Evolutionary conservation across 2,888 invertebrate species (phyloP).

Genomic region (Atethmia centrago): DNA sequence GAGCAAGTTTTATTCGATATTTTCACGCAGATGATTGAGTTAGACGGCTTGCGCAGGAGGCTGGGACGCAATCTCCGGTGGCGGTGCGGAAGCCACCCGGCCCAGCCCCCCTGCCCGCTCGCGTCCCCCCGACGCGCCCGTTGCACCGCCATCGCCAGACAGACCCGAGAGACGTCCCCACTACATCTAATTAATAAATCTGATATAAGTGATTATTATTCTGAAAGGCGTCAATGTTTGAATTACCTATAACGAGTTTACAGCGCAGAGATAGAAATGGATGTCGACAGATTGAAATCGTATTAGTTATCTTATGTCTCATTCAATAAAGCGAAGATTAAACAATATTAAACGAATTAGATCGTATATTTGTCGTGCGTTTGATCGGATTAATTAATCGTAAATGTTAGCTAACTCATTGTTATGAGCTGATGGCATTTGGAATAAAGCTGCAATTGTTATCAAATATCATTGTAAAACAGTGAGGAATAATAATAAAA

Average conservation of each 20-base stretch:
- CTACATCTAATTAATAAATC: conserved; percentile 72
- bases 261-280: conserved; percentile 27
- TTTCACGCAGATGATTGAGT: conserved; percentile 88
- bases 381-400: conserved; percentile 50
- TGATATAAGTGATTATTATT: conserved; percentile 66
- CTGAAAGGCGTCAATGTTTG: conserved; percentile 43
- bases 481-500: conserved; percentile 53
- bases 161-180: conserved; percentile 65
- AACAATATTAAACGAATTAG: conserved; percentile 40
- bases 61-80: conserved; percentile 88
- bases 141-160: conserved; percentile 73
- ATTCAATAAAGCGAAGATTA: conserved; percentile 43
- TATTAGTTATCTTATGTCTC: conserved; percentile 51
- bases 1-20: conserved; percentile 86
- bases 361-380: conserved; percentile 43
- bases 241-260: conserved; percentile 43
- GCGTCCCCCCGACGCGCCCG: conserved; percentile 55
- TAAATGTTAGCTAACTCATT: conserved; percentile 23
- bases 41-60: conserved; percentile 87
- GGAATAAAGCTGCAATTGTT: conserved; percentile 16
- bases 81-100: conserved; percentile 75
- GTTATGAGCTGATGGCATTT: conserved; percentile 20
- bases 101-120: conserved; percentile 26
- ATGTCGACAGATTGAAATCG: conserved; percentile 45
- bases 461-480: conserved; percentile 28